Evolutionary conservation across 2,797 vertebrate genomes (phyloP), one percentile per base, ranked within the genome.

Genomic region (Petrocephalus sullivani): DNA sequence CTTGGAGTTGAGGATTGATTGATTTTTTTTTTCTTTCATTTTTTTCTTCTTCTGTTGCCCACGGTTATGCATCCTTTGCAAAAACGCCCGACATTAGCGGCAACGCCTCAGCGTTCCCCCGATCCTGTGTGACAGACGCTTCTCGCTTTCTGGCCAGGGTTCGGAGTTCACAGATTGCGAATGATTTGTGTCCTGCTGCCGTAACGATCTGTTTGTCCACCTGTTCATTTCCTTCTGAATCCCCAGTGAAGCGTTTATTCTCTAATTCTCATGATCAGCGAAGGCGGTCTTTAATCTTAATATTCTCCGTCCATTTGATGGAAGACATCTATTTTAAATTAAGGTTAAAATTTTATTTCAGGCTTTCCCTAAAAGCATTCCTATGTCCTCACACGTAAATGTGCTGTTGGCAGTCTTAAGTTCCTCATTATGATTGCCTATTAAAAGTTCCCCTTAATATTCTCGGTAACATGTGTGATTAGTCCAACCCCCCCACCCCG

Each of bases 1-100:
- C 85, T 87, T 23, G 46, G 46, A 51, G 57, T 57, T 53, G 78
- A 88, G n/a, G 16, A 71, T 53, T 60, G 51, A 84, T 85, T 46
- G 82, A 88, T 85, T 87, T 87, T 41, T 61, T 46, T 85, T 33
- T 57, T 85, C 2, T 85, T 4, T 4, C 41, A 10, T 61, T 61
- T 85, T 33, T 57, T 85, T 16, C 53, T 37, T 85, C 53, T 37
- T 23, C 46, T 19, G 56, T 14, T 49, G 57, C 57, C 85, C 58
- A 56, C 58, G 23, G 85, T 87, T 49, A 87, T 61, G 41, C 58
- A 37, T 87, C 57, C 53, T 46, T 51, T 64, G 58, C 41, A 87
- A 87, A 64, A 64, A 87, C 64, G 85, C 60, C 41, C 12, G 58
- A 46, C 60, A 19, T 64, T 51, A 21, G 57, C 57, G n/a, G 58